Base-by-base conservation (phyloP, 1,140 invertebrate species). In the Marisa cornuarietis region DNA sequence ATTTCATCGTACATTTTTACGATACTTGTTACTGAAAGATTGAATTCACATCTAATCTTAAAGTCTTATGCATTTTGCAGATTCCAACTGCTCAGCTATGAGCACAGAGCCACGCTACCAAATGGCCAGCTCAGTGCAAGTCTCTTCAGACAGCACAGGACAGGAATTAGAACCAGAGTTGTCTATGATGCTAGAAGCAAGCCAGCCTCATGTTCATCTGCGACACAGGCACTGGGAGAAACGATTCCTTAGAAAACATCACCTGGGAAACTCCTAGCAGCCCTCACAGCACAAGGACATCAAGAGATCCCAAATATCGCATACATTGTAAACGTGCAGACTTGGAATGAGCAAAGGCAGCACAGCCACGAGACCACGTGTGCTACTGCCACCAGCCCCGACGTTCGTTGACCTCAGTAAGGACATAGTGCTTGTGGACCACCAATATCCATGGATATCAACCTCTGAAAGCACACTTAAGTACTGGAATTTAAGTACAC, bases 201-300 rank as follows among this genome's bases (percentile, higher is more conserved):
- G 65, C 71, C 42, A 14, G 8, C 76, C 62, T 0, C 81, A 51
- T 24, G 42, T 54, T 49, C 58, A 76, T 26, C 79, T 79, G 5
- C 78, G 81, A 13, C 81, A 82, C 69, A 69, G 65, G 68, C 81
- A 82, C 79, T 82, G 81, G 81, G 79, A 82, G 71, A 78, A 79
- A 62, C 73, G 63, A 24, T 79, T 82, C 66, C 24, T 80, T 31
- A 51, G 73, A 31, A 77, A 71, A 49, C 75, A 79, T 73, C 68
- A 73, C 54, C 71, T 76, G n/a, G 62, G 54, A 5, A 68, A 79
- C 31, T 68, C 65, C 22, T 68, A 68, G 65, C 65, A 68, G 22
- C 54, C 54, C 54, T 14, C 54, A 8, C 54, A 58, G 54, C 9
- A 8, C 54, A 58, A 58, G 54, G 8, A 18, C 2, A 1, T 58